phyloP scores from a whole-genome alignment of 92 coral and sea anemone species.

The Parazoanthus swiftii region DNA sequence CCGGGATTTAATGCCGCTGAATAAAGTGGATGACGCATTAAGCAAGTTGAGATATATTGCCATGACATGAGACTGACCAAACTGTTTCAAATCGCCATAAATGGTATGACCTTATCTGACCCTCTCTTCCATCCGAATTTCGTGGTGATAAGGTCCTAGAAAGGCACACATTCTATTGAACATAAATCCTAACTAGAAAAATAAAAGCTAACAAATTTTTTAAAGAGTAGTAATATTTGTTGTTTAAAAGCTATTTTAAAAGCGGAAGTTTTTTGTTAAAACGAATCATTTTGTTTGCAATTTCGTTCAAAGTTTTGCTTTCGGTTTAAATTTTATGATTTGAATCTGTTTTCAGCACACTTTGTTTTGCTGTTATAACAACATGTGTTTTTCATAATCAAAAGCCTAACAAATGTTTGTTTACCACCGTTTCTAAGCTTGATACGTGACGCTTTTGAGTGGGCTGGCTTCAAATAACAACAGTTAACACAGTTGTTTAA shows the following conservation, averaged over 20 bases:
- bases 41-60: no score
- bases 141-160: not conserved
- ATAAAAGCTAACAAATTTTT: no score
- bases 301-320: no score
- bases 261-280: no score
- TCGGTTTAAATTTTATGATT: no score
- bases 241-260: no score
- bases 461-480: not conserved
- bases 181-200: not conserved
- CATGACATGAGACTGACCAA: not conserved
- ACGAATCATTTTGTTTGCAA: no score
- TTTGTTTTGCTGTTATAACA: not conserved
- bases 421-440: no score
- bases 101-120: not conserved
- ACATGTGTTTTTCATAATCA: not conserved
- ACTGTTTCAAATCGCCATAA: not conserved
- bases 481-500: not conserved
- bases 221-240: no score
- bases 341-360: not conserved
- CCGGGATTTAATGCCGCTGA: no score
- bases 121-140: not conserved
- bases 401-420: no score
- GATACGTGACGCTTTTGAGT: not conserved
- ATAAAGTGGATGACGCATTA: not conserved
- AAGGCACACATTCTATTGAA: not conserved